Evolutionary conservation across 2,113 vertebrate genomes (phyloP).

Genomic region (Oryzias javanicus): DNA sequence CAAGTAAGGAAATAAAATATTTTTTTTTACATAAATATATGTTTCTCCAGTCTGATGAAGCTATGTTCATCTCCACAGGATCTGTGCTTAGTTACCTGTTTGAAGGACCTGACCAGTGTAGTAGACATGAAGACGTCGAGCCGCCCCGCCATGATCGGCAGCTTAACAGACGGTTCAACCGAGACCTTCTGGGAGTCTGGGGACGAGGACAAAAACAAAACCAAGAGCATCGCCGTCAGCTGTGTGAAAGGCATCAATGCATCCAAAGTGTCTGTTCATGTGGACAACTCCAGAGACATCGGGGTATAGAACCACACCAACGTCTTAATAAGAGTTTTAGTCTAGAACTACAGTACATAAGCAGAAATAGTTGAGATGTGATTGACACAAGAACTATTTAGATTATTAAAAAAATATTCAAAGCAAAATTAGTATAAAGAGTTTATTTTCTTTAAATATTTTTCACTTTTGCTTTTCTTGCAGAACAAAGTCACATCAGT

Average conservation of each 20-base stretch:
- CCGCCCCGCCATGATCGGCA: constrained; percentile 98
- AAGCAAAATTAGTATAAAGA: too few species aligned
- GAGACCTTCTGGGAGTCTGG: constrained; percentile 99
- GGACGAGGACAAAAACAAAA: constrained; percentile 99
- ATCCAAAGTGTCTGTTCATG: constrained; percentile 90
- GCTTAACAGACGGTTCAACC: constrained; percentile 95
- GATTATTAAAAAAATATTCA: neutral
- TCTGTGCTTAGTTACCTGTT: constrained; percentile 89
- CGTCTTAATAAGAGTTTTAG: too few species aligned
- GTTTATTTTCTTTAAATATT: too few species aligned
- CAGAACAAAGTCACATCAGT: constrained; percentile 99
- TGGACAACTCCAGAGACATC: constrained; percentile 98
- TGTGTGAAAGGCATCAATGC: constrained; percentile 96
- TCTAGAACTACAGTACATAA: neutral
- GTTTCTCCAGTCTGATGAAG: neutral
- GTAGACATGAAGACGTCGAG: constrained; percentile 98
- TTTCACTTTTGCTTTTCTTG: constrained; percentile 37
- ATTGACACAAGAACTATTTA: neutral
- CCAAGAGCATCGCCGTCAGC: constrained; percentile 95
- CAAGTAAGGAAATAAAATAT: constrained; percentile 77
- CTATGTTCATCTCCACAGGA: constrained; percentile 76
- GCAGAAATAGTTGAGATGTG: neutral
- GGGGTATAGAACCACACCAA: constrained; percentile 81
- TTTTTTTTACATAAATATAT: neutral
- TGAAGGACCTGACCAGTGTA: constrained; percentile 95